Conservation (phyloP, 2,797 vertebrate species). For the Sebastes oblongus region DNA sequence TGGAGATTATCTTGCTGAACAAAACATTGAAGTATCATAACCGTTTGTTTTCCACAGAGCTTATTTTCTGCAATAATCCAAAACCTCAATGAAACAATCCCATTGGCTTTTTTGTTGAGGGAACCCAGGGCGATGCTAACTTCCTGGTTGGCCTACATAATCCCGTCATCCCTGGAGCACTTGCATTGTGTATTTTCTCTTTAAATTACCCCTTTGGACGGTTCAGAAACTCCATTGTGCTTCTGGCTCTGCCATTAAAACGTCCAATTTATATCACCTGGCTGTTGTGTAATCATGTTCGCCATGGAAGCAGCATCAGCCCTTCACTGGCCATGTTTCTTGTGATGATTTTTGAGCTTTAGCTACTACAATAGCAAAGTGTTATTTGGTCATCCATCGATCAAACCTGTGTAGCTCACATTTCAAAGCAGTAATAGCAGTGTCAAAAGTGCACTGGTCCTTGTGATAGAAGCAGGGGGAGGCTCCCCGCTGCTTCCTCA, state of each 20-base stretch:
- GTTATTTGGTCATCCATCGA: constrained; percentile 2
- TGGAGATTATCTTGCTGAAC: neutral
- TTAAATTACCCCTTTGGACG: neutral
- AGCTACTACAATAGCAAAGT: neutral
- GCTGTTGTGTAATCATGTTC: neutral
- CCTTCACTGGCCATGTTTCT: neutral
- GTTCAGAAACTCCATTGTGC: neutral
- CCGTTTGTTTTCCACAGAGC: no score
- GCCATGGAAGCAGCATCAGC: neutral
- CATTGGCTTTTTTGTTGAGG: no score
- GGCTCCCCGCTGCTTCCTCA: neutral
- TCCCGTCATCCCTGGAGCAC: no score
- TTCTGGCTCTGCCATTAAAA: neutral
- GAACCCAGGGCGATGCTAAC: no score
- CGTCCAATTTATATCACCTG: neutral
- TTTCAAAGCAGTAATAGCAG: constrained; percentile 18
- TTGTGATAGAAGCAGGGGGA: neutral
- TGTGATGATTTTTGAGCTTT: constrained; percentile 2
- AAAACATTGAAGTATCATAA: no score
- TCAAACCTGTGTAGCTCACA: neutral
- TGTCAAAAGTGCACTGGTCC: neutral
- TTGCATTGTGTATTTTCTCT: neutral
- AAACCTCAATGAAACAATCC: no score
- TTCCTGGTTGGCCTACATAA: no score
- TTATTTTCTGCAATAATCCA: no score